Percentiles rank a stretch among this genome's conserved stretches.
Conservation (phyloP, 2,888 invertebrate genomes). For the Mimas tiliae region DNA sequence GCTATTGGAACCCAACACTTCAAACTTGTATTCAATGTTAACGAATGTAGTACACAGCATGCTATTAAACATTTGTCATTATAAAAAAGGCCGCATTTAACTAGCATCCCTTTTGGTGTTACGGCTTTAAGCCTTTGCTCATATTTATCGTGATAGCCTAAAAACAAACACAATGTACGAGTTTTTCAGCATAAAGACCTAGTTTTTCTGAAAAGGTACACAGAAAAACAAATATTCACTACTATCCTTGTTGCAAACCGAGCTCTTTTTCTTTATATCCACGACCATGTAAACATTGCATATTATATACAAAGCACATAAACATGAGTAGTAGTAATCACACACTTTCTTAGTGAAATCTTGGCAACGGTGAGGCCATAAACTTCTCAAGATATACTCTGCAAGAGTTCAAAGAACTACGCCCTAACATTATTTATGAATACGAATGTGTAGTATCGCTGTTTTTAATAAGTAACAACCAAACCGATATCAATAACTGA, state of each 20-base stretch:
- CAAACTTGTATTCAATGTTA: conserved; percentile 1
- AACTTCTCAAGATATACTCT: conserved; percentile 1
- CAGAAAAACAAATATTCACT: conserved; percentile 40
- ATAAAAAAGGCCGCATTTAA: neutral
- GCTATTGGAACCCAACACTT: conserved; percentile 34
- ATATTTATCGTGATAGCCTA: neutral
- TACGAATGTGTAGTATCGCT: neutral
- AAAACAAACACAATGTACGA: neutral
- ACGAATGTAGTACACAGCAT: neutral
- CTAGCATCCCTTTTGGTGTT: neutral
- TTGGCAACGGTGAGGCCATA: conserved; percentile 26
- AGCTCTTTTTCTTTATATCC: conserved; percentile 52
- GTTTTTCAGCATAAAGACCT: conserved; percentile 34
- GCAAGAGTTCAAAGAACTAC: conserved; percentile 11
- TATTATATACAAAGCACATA: conserved; percentile 33
- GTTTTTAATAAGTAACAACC: no score
- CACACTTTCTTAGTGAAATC: conserved; percentile 40
- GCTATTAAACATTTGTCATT: conserved; percentile 1
- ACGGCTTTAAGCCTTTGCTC: neutral
- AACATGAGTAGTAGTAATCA: conserved; percentile 29
- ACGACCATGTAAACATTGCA: conserved; percentile 41
- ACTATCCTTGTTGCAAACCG: conserved; percentile 53
- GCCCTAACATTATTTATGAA: neutral
- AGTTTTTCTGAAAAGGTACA: conserved; percentile 39
- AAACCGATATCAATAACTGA: no score